Conservation (phyloP, 2,888 invertebrate genomes). For the Tricholauxania praeusta region DNA sequence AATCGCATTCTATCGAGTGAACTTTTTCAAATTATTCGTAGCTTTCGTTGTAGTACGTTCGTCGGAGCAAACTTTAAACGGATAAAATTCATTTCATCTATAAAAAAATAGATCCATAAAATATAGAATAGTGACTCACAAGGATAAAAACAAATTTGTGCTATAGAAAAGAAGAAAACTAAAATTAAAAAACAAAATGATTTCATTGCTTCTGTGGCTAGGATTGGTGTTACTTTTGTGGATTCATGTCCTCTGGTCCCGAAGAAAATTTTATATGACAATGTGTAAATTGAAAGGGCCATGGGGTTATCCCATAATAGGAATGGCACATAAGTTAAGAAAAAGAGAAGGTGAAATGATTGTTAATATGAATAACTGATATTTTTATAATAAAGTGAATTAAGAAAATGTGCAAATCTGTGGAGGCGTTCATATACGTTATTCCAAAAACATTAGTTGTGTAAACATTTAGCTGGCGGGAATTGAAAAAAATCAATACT, state of each 20-base stretch:
- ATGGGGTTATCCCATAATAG: slow-evolving; percentile 60
- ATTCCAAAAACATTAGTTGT: no score
- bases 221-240: slow-evolving; percentile 52
- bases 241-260: slow-evolving; percentile 60
- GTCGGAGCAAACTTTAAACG: neutral
- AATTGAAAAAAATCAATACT: no score
- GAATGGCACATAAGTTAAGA: slow-evolving; percentile 56
- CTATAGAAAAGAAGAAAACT: neutral
- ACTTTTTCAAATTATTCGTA: neutral
- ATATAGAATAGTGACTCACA: no score
- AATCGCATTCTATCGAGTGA: neutral
- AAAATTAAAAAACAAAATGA: slow-evolving; percentile 6
- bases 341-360: slow-evolving; percentile 57
- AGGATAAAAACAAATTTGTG: no score
- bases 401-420: neutral
- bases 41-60: slow-evolving; percentile 6
- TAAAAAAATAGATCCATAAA: no score
- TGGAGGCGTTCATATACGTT: neutral
- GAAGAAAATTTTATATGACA: slow-evolving; percentile 58
- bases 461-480: no score
- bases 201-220: slow-evolving; percentile 49
- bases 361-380: neutral
- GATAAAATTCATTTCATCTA: neutral
- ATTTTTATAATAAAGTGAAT: neutral
- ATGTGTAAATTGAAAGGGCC: slow-evolving; percentile 59